Percentiles rank a stretch among this genome's conserved stretches.
Evolutionary conservation across 2,113 vertebrate genomes (phyloP).

Genomic region (Tachycineta bicolor): DNA sequence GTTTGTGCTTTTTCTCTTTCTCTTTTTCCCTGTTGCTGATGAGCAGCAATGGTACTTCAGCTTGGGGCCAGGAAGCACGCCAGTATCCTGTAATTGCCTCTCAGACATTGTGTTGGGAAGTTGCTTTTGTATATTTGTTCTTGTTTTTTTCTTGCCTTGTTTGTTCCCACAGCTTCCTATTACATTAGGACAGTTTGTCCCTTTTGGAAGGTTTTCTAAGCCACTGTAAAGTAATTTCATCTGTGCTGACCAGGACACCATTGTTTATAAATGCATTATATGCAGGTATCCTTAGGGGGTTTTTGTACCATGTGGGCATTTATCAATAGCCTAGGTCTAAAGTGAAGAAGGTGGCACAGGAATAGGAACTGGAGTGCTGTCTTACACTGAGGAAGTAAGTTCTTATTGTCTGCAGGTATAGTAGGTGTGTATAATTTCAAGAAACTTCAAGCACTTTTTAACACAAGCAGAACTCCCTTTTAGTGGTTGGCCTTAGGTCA

Average conservation of each 20-base stretch:
- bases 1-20: background rate
- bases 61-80: constrained; percentile 19
- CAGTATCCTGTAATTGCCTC: constrained; percentile 45
- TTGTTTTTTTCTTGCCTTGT: constrained; percentile 48
- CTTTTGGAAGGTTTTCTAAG: constrained; percentile 6
- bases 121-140: constrained; percentile 52
- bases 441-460: background rate
- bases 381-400: background rate
- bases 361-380: background rate
- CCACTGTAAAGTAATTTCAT: constrained; percentile 40
- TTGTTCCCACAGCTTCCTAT: constrained; percentile 64
- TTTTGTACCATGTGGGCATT: background rate
- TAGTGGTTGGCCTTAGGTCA: background rate
- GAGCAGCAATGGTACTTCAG: background rate
- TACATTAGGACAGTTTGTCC: constrained; percentile 50
- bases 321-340: background rate
- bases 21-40: background rate
- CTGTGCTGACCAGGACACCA: constrained; percentile 11
- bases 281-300: background rate
- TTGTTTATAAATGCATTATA: constrained; percentile 7
- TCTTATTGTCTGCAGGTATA: background rate
- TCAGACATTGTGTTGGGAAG: constrained; percentile 32
- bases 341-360: background rate
- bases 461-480: background rate
- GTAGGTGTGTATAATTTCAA: background rate